Conservation (phyloP, 2,797 vertebrate species). For the Acanthopagrus latus region DNA sequence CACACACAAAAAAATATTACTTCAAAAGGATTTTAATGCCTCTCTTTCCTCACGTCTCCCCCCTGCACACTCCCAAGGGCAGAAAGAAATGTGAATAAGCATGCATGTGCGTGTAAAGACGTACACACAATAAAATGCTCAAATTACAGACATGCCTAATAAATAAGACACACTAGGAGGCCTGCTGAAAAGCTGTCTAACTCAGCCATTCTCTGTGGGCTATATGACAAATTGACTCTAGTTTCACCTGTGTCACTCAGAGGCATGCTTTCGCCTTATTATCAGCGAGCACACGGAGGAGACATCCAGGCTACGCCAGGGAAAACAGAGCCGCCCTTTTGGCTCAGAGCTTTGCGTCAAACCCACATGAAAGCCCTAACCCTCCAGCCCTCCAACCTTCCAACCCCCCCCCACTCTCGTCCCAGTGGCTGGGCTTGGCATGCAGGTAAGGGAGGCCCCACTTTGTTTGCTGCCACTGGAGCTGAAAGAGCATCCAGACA, state of each 20-base stretch:
- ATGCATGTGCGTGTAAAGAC: conserved; percentile 58
- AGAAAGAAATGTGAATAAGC: conserved; percentile 61
- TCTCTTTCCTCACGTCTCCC: conserved; percentile 22
- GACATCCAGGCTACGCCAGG: conserved; percentile 64
- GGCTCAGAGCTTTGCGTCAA: conserved; percentile 67
- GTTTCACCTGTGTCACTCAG: conserved; percentile 80
- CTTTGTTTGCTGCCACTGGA: conserved; percentile 78
- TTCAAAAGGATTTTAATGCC: conserved; percentile 69
- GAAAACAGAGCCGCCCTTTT: conserved; percentile 67
- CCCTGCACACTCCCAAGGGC: conserved; percentile 52
- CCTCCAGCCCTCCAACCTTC: neutral
- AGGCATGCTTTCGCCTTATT: conserved; percentile 66
- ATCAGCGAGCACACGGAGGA: conserved; percentile 55
- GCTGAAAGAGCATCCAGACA: conserved; percentile 74
- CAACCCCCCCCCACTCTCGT: neutral
- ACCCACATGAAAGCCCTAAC: conserved; percentile 76
- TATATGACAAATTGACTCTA: conserved; percentile 78
- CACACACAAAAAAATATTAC: conserved; percentile 53
- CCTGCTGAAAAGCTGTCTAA: conserved; percentile 69
- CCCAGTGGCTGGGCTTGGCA: conserved; percentile 63
- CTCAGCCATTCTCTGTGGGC: conserved; percentile 63
- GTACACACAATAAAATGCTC: conserved; percentile 70
- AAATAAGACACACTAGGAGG: conserved; percentile 81
- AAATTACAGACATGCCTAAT: conserved; percentile 79
- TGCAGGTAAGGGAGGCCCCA: conserved; percentile 73